These are phyloP conservation scores for Gnathonemus longibarbis DNA, from an alignment of 2,113 vertebrate genomes.

Conservation along the genomic window DNA sequence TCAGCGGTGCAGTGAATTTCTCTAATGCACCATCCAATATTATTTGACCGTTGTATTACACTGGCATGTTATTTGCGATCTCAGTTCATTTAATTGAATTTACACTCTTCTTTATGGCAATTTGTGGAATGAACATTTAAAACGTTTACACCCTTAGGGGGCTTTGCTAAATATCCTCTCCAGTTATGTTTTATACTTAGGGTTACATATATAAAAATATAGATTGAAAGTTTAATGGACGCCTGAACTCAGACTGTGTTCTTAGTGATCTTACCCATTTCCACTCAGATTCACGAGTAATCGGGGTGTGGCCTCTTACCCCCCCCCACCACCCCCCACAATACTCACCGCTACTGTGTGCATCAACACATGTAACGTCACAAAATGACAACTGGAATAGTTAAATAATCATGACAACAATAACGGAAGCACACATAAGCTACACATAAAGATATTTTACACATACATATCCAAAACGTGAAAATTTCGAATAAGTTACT, in stretches of 20 bases:
- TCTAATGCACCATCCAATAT: background rate
- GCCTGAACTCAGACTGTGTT: background rate
- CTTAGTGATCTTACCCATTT: background rate
- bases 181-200: background rate
- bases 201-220: background rate
- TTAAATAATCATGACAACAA: conserved; percentile 14
- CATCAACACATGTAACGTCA: conserved; percentile 10
- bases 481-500: conserved; percentile 12
- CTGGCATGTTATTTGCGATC: background rate
- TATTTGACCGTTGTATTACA: background rate
- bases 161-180: background rate
- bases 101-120: background rate
- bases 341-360: background rate
- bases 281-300: background rate
- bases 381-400: conserved; percentile 7
- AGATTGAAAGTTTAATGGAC: background rate
- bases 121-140: background rate
- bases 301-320: background rate
- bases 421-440: conserved; percentile 11
- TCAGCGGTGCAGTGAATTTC: background rate
- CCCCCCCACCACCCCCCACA: background rate
- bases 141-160: background rate
- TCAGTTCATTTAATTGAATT: background rate
- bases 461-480: conserved; percentile 16
- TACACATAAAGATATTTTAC: conserved; percentile 17